Evolutionary conservation across 2,113 vertebrate genomes (phyloP).

Genomic region (Lepisosteus oculatus): DNA sequence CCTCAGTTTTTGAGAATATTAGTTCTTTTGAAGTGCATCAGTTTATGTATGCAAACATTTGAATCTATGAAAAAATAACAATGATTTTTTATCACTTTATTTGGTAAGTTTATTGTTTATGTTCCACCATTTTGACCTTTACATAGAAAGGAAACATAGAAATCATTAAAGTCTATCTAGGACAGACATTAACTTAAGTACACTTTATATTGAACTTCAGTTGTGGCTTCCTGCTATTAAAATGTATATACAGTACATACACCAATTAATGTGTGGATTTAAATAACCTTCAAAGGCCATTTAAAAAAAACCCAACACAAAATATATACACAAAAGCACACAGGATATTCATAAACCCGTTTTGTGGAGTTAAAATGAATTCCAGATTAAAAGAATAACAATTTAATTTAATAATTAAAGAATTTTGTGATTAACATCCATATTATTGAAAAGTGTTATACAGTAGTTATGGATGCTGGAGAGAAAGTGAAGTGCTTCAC

Average conservation of each 20-base stretch:
- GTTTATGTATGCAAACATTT: too few relatives aligned
- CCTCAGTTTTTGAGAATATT: too few relatives aligned
- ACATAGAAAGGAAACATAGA: not conserved
- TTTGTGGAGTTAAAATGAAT: not conserved
- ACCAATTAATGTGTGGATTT: conserved; percentile 26
- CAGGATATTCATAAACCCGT: not conserved
- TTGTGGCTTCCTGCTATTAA: conserved; percentile 20
- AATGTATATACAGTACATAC: conserved; percentile 19
- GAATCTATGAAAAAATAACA: too few relatives aligned
- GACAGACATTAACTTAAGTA: not conserved
- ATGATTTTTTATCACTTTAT: too few relatives aligned
- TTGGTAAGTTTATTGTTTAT: too few relatives aligned
- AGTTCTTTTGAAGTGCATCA: too few relatives aligned
- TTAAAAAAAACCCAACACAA: not conserved
- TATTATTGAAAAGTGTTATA: conserved; percentile 4
- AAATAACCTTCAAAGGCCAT: conserved; percentile 17
- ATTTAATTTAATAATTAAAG: too few relatives aligned
- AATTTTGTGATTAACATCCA: not conserved
- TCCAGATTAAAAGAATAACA: not conserved
- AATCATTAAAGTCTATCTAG: not conserved
- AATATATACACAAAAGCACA: not conserved
- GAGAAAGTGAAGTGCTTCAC: too few relatives aligned
- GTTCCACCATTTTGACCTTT: too few relatives aligned
- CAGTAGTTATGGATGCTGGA: not conserved
- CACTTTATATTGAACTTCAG: conserved; percentile 14